A percentile compares a stretch with the other conserved stretches of the same genome.
Conservation (phyloP, 2,797 vertebrate species). For the Scomberomorus guttatus region DNA sequence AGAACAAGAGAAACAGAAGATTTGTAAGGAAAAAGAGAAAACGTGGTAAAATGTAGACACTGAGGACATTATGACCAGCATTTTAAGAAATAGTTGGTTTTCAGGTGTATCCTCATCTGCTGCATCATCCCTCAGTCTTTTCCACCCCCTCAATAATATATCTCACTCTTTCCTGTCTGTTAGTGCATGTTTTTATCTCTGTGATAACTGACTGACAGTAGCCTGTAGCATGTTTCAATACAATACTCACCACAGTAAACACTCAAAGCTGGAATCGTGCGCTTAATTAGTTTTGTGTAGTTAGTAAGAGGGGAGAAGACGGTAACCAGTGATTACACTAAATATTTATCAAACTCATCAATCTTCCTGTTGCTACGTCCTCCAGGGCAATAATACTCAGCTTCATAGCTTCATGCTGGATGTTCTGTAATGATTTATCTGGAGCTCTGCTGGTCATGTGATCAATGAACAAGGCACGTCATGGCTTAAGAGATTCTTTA, state of each 20-base stretch:
- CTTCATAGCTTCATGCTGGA: slow-evolving; percentile 19
- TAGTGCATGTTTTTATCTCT: slow-evolving; percentile 9
- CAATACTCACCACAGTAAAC: slow-evolving; percentile 42
- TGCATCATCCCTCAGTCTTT: background rate
- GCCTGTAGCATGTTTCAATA: slow-evolving; percentile 59
- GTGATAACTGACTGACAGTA: slow-evolving; percentile 67
- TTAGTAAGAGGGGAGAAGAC: slow-evolving; percentile 12
- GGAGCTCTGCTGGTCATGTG: slow-evolving; percentile 35
- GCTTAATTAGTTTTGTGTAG: slow-evolving; percentile 56
- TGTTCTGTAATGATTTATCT: slow-evolving; percentile 72
- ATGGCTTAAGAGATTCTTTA: slow-evolving; percentile 9
- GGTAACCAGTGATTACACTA: slow-evolving; percentile 78
- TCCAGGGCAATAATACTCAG: slow-evolving; percentile 56
- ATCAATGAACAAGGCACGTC: slow-evolving; percentile 32
- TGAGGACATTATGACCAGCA: background rate
- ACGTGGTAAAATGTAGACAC: slow-evolving; percentile 13
- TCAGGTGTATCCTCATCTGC: background rate
- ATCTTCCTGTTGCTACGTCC: slow-evolving; percentile 71
- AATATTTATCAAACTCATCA: slow-evolving; percentile 77
- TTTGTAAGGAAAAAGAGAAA: slow-evolving; percentile 58
- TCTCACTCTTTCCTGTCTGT: background rate
- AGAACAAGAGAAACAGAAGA: slow-evolving; percentile 62
- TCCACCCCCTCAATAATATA: background rate
- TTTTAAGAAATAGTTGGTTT: background rate
- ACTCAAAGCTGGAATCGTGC: slow-evolving; percentile 6